Conservation (phyloP, 2,113 vertebrate species). For the Origma solitaria region DNA sequence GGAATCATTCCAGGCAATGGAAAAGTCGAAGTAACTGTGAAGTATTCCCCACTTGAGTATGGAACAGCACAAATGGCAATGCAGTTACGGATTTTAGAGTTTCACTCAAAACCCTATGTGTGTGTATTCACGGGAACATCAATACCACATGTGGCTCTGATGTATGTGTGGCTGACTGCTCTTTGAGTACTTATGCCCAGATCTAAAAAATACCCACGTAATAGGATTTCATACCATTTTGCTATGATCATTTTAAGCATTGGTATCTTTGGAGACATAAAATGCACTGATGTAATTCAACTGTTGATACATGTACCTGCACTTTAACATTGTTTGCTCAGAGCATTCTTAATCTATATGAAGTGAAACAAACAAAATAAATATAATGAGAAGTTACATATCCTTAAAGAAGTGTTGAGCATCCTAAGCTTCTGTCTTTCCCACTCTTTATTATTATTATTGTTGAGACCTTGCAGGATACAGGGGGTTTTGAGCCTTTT, state of each 20-base stretch:
- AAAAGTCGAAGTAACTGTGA: conserved; percentile 73
- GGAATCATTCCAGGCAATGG: conserved; percentile 87
- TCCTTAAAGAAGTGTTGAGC: neutral
- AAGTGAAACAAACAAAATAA: neutral
- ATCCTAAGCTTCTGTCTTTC: neutral
- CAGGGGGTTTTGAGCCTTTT: neutral
- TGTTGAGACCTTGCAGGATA: neutral
- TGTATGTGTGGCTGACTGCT: conserved; percentile 61
- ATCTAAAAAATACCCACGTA: neutral
- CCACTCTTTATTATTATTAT: neutral
- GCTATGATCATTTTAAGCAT: neutral
- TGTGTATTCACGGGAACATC: conserved; percentile 87
- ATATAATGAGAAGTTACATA: neutral
- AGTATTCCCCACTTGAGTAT: conserved; percentile 80
- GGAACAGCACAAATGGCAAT: conserved; percentile 82
- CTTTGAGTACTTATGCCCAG: neutral
- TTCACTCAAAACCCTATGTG: conserved; percentile 80
- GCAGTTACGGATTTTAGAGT: conserved; percentile 82
- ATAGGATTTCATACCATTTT: neutral
- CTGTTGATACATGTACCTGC: neutral
- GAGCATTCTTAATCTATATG: neutral
- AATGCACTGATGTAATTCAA: neutral
- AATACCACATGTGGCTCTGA: conserved; percentile 67
- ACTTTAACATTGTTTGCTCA: neutral
- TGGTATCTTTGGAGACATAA: neutral